Base-by-base conservation (phyloP, 2,888 invertebrate genomes). In the Eupithecia exiguata region DNA sequence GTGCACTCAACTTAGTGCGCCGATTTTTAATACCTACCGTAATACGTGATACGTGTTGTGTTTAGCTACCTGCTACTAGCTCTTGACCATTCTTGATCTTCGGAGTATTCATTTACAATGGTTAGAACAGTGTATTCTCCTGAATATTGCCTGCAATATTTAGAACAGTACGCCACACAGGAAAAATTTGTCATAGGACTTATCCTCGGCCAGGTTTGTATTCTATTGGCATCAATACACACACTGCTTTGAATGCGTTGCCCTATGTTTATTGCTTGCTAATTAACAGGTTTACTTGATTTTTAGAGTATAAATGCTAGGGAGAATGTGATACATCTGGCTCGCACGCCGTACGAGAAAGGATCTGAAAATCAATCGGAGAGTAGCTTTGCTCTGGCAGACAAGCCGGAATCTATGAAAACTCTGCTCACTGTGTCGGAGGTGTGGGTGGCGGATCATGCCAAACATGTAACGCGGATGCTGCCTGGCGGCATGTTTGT, bases 401-500 rank as follows among this genome's bases (percentile, higher is more conserved):
- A 87, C 6, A 89, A 89, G 70, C 79, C 85, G 21, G 94, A 92
- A 69, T 86, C 86, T 58, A 91, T 95, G 36, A 93, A 92, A 81
- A 94, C 92, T 69, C 83, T 96, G 38, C 87, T 93, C 30, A 95
- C 95, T 77, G 93, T 97, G 70, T 96, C 96, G 38, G 96, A 97
- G 78, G 94, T 92, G 69, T 96, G 96, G 96, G 95, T 97, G 5
- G 96, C 96, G 0, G 97, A 97, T 85, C 98, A 98, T 93, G 97
- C 98, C 61, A 96, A 96, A 87, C 97, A 97, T 94, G 97, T 98
- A 1, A 97, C 97, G 3, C 96, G 98, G 89, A 98, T 98, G 98
- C 92, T 98, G 77, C 97, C 98, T 46, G 99, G 98, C 62, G 98
- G 98, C 66, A 96, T 98, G 95, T 96, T 96, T 91, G 97, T 98